Percentiles rank a stretch among this genome's conserved stretches.
Conservation (phyloP, 2,797 vertebrate species). For the Cossypha niveicapilla region DNA sequence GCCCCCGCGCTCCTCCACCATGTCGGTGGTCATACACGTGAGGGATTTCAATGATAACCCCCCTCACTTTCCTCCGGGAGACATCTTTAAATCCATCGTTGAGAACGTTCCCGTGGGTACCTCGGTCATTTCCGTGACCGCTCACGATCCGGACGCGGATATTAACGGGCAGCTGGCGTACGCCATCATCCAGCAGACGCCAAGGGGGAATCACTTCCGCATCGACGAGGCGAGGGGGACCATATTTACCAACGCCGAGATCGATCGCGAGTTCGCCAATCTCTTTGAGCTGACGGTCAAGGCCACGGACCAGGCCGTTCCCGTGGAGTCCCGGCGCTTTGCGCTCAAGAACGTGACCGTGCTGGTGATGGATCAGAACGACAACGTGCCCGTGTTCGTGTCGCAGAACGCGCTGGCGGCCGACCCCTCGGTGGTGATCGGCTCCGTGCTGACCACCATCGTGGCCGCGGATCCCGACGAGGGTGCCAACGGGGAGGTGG, state of each 20-base stretch:
- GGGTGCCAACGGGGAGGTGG: constrained; percentile 92
- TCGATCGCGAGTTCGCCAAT: constrained; percentile 94
- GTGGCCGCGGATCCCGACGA: constrained; percentile 92
- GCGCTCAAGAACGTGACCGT: constrained; percentile 96
- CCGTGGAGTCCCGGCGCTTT: constrained; percentile 86
- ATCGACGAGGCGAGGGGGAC: constrained; percentile 85
- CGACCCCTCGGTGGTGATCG: constrained; percentile 88
- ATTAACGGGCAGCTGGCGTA: constrained; percentile 92
- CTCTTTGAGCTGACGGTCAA: constrained; percentile 94
- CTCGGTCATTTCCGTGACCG: constrained; percentile 87
- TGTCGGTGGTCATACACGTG: constrained; percentile 91
- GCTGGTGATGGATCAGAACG: constrained; percentile 93
- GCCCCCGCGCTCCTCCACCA: constrained; percentile 87
- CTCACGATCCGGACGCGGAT: constrained; percentile 92
- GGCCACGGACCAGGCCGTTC: constrained; percentile 92
- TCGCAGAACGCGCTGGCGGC: constrained; percentile 93
- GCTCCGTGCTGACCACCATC: constrained; percentile 91
- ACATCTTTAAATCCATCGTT: constrained; percentile 93
- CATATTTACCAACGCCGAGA: constrained; percentile 86
- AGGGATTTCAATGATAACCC: constrained; percentile 97
- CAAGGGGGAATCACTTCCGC: constrained; percentile 88
- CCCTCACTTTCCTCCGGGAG: constrained; percentile 88
- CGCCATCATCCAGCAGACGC: constrained; percentile 90
- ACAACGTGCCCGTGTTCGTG: constrained; percentile 89
- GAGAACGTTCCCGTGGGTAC: constrained; percentile 91